Evolutionary conservation across 2,113 vertebrate species (phyloP), one percentile per base, ranked within the genome.

Genomic region (Tychaedon coryphoeus): DNA sequence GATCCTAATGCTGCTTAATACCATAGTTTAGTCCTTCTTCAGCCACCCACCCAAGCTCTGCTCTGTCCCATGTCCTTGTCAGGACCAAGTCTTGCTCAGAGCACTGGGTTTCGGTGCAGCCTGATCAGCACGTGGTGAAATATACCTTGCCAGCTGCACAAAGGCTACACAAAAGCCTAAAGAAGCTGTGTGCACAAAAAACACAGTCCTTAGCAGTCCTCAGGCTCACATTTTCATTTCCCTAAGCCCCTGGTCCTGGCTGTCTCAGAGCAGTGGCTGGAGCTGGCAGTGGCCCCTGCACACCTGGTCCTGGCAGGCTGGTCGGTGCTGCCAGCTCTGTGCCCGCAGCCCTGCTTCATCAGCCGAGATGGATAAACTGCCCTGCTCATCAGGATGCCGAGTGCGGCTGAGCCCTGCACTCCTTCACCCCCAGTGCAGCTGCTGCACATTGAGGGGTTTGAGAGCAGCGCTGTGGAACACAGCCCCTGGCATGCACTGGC

Each of bases 241-340:
- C 28, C 22, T 8, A 18, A 33, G 19, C 40, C 5, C 31, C 54
- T 34, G 45, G 23, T 38, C 14, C 4, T 40, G 2, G 7, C 11
- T 11, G 5, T 65, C 33, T 43, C 31, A 31, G 48, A 47, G 29
- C n/a, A 57, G 29, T 3, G 25, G 40, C 29, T 40, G 34, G 70
- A 78, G 36, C 28, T 33, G 62, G 38, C n/a, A 12, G n/a, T 10
- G 17, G 45, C 8, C 14, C 26, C 18, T 19, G 31, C 33, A 11
- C 42, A 17, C 8, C 23, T 33, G 33, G 38, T 60, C 24, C 47
- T 47, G 43, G 43, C 43, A 19, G 19, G 22, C 33, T 91, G 3
- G 2, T n/a, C 31, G 0, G 0, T 25, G 23, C 2, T 19, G 6
- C 6, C 64, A 2, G 1, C 12, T 6, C 2, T 54, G 31, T 67